Base-by-base conservation (phyloP, 2,113 vertebrate genomes). In the Xerus inauris region DNA sequence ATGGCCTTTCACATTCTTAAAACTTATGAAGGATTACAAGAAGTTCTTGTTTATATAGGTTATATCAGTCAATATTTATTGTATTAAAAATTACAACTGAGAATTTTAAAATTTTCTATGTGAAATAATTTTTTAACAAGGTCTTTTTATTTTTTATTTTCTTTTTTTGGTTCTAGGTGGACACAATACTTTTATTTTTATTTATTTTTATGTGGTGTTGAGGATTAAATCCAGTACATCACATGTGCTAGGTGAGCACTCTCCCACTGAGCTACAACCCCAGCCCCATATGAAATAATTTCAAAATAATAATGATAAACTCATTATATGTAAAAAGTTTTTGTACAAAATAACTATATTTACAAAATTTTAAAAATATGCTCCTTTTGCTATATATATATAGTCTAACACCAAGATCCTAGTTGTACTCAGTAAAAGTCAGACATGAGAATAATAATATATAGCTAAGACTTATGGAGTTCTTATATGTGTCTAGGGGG, bases 81-180 rank as follows among this genome's bases (percentile, higher is more conserved):
- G 4, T 85, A 38, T 35, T 77, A 64, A n/a, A 95, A 87, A 83
- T 77, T 35, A 93, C 64, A 77, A 86, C 49, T 40, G 47, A 93
- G 32, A 89, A 54, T 5, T 87, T 91, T 30, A 14, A 89, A 57
- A 76, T 75, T 10, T 54, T 79, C 28, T 69, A 54, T 49, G 83
- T 90, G 42, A 88, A 84, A 65, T 89, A 26, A n/a, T 24, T 88
- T 59, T 59, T 57, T 49, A 49, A 49, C 49, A 49, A 14, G 49
- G 49, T 49, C 49, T 14, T 49, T n/a, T n/a, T n/a, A n/a, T n/a
- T n/a, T n/a, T n/a, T n/a, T n/a, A n/a, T n/a, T n/a, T n/a, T n/a
- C n/a, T n/a, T n/a, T n/a, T n/a, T n/a, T n/a, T n/a, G n/a, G n/a
- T n/a, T n/a, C n/a, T 49, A 49, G 49, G 14, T 49, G 14, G 12